Conservation (phyloP, 2,113 vertebrate genomes). For the Rousettus leschenaultii region DNA sequence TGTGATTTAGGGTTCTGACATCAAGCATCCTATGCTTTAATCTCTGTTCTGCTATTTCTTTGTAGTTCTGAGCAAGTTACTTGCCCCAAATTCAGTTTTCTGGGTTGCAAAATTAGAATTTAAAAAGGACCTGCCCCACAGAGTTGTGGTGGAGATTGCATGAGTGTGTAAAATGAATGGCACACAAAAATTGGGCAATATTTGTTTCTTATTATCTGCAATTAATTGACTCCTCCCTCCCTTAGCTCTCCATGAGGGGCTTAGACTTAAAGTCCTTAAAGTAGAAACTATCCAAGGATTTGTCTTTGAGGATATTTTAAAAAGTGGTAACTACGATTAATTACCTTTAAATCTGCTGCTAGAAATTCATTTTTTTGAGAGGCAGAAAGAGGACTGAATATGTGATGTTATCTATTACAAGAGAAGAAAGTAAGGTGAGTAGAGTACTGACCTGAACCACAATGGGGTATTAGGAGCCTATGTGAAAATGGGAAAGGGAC, state of each 20-base stretch:
- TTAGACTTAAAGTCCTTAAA: neutral
- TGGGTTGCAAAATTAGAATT: neutral
- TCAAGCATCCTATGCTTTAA: constrained; percentile 9
- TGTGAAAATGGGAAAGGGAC: neutral
- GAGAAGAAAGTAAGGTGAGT: neutral
- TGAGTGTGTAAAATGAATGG: neutral
- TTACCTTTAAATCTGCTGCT: neutral
- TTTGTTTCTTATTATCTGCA: neutral
- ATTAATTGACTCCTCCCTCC: neutral
- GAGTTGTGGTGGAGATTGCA: neutral
- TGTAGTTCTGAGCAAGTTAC: neutral
- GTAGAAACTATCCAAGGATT: neutral
- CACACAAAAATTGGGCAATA: neutral
- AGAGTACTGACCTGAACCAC: neutral
- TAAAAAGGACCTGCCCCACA: neutral
- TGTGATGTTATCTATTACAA: neutral
- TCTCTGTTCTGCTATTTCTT: neutral
- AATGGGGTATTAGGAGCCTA: neutral
- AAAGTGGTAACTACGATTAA: neutral
- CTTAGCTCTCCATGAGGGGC: neutral
- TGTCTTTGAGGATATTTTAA: neutral
- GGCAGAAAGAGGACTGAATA: neutral
- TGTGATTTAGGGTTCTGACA: constrained; percentile 22
- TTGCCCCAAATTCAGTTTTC: neutral
- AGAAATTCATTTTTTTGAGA: neutral